Conservation (phyloP, 2,888 invertebrate genomes). For the Mythimna lalbum region DNA sequence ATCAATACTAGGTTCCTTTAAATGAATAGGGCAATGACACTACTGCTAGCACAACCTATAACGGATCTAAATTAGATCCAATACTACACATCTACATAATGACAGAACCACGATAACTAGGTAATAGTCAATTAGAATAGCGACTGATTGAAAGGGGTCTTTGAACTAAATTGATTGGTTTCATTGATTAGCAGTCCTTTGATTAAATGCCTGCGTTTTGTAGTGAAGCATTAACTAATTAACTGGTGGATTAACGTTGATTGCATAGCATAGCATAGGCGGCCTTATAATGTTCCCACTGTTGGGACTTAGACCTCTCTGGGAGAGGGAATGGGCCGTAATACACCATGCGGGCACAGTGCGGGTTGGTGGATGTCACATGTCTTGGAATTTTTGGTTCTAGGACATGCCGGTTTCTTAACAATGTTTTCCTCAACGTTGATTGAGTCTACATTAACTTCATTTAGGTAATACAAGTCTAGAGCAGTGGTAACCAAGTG, state of each 20-base stretch:
- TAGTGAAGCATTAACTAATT: not conserved
- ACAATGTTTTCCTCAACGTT: too few species aligned
- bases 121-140: conserved; percentile 9
- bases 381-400: too few species aligned
- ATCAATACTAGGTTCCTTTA: too few species aligned
- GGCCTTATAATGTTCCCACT: too few species aligned
- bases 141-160: conserved; percentile 28
- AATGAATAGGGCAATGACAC: not conserved
- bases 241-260: not conserved
- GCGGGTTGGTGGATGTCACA: too few species aligned
- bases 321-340: too few species aligned
- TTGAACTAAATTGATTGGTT: conserved; percentile 12
- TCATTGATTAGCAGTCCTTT: conserved; percentile 3
- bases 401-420: too few species aligned
- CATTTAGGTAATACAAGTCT: too few species aligned
- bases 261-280: too few species aligned
- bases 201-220: conserved; percentile 3
- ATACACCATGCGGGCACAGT: too few species aligned
- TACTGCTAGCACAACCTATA: not conserved
- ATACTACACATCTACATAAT: not conserved
- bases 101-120: not conserved
- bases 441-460: not conserved
- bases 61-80: not conserved
- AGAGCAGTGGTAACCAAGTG: too few species aligned
- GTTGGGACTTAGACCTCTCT: too few species aligned